These are phyloP conservation scores for Drosophila simulans DNA, from an alignment of 1,140 invertebrate species.

Conservation along the genomic window DNA sequence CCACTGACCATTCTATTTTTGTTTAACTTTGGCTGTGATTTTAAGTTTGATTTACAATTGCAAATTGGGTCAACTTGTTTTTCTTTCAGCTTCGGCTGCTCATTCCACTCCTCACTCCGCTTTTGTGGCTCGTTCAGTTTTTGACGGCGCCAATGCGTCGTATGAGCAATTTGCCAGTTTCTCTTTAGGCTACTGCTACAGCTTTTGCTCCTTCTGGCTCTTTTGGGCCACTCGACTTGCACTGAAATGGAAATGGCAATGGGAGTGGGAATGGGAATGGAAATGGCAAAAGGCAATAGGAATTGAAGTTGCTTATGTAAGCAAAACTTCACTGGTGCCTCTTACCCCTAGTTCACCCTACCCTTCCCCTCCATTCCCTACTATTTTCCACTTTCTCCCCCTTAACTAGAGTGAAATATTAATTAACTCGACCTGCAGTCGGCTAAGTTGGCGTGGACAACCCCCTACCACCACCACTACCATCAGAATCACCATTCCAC, in stretches of 20 bases:
- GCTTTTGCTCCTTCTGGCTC: slow-evolving; percentile 9
- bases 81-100: slow-evolving; percentile 15
- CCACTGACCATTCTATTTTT: slow-evolving; percentile 6
- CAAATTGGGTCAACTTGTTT: slow-evolving; percentile 48
- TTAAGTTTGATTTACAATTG: slow-evolving; percentile 46
- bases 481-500: not conserved
- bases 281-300: slow-evolving; percentile 30
- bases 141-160: slow-evolving; percentile 60
- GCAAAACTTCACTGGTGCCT: slow-evolving; percentile 22
- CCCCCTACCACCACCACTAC: slow-evolving; percentile 1
- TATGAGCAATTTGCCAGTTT: slow-evolving; percentile 63
- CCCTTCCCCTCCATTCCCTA: not conserved
- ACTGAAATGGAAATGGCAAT: slow-evolving; percentile 12
- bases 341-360: not conserved
- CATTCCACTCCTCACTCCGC: not conserved
- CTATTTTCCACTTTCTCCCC: not conserved
- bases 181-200: slow-evolving; percentile 13
- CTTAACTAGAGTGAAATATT: slow-evolving; percentile 63
- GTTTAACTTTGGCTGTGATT: slow-evolving; percentile 35
- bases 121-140: slow-evolving; percentile 11
- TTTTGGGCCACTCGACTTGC: slow-evolving; percentile 4
- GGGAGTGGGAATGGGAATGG: not conserved
- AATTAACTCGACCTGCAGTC: slow-evolving; percentile 60
- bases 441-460: slow-evolving; percentile 1
- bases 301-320: slow-evolving; percentile 50